Evolutionary conservation across 2,888 invertebrate genomes (phyloP), one percentile per base, ranked within the genome.

Genomic region (Argyra leucocephala): DNA sequence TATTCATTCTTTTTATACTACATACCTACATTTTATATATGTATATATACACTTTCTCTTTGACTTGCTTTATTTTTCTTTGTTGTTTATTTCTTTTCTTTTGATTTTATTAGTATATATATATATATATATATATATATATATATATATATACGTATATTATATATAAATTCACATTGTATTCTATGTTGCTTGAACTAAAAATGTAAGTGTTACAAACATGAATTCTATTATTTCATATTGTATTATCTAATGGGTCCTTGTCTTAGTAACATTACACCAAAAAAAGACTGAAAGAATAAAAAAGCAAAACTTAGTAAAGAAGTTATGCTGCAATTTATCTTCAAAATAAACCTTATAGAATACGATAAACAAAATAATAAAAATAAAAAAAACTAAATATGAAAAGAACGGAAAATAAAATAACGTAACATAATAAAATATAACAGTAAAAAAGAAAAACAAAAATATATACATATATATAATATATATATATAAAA

Each of bases 211-310:
- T 48, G 48, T 48, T 48, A 48, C 48, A 48, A 48, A 48, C 48
- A 48, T 48, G 48, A 48, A 48, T 48, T 18, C 48, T n/a, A 48
- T 48, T 48, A 48, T 48, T 48, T 48, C 48, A 12, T 48, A 48
- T 48, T 48, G n/a, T 48, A 31, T 31, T 31, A 31, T 31, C 31
- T 31, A 48, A 48, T 48, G 48, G 48, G 48, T 48, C 48, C 48
- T 48, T 48, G 48, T 48, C 48, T 48, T 48, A 48, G 48, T 48
- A 48, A 48, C 48, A 48, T 48, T 48, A 48, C 48, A 48, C 48
- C 48, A 48, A 48, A 18, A 48, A 48, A 18, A 48, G 3, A 48
- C 5, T 18, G 18, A 18, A 48, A 48, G 5, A 48, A 48, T n/a
- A 48, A 48, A 48, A 48, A 48, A 12, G 48, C 15, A 18, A 48